Conservation (phyloP, 1,140 invertebrate genomes). For the Panulirus ornatus region DNA sequence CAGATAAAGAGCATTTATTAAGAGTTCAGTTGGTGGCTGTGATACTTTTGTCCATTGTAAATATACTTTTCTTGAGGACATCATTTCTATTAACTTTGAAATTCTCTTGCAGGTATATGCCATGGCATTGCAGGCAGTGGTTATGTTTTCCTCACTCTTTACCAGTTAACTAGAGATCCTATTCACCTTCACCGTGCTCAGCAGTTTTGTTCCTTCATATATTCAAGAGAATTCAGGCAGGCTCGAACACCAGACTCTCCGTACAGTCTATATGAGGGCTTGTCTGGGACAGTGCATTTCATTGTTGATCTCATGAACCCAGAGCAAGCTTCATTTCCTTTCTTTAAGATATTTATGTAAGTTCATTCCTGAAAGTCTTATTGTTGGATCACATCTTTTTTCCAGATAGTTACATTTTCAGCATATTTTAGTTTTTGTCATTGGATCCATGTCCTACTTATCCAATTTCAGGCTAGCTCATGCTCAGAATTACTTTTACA, state of each 20-base stretch:
- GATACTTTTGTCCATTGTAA: no score
- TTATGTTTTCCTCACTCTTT: conserved; percentile 89
- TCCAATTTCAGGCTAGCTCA: no score
- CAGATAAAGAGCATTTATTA: no score
- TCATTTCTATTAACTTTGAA: no score
- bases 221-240: conserved; percentile 83
- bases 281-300: conserved; percentile 91
- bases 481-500: no score
- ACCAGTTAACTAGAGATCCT: conserved; percentile 85
- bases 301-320: conserved; percentile 87
- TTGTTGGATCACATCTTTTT: no score
- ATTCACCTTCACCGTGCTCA: conserved; percentile 87
- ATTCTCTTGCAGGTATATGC: conserved; percentile 82
- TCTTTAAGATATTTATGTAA: conserved; percentile 89
- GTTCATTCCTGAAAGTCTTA: no score
- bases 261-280: conserved; percentile 91
- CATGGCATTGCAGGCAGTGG: conserved; percentile 92
- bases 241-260: conserved; percentile 89
- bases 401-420: no score
- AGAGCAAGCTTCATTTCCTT: conserved; percentile 88
- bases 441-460: background rate
- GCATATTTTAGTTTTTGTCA: background rate
- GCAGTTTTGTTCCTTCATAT: conserved; percentile 88
- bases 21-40: no score
- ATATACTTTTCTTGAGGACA: no score